A percentile compares a stretch with the other conserved stretches of the same genome.
phyloP scores from a whole-genome alignment of 2,888 invertebrate genomes.

The Megaustenia siamemsis region DNA sequence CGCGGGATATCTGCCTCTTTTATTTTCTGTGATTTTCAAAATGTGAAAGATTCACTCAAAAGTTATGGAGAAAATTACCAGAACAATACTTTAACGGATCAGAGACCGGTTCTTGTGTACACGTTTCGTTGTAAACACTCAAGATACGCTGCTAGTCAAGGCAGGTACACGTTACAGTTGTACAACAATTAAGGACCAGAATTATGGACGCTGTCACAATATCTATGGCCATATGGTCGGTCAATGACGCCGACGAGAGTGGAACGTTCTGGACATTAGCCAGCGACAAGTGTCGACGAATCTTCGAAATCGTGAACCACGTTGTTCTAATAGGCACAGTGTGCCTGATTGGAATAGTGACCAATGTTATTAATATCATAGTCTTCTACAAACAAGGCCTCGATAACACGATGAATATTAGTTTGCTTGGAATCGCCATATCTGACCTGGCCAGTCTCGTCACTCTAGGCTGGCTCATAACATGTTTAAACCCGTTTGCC shows the following conservation, averaged over 20 bases:
- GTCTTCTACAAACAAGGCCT: slow-evolving; percentile 17
- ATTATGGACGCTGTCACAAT: not conserved
- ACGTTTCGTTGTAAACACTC: too few species aligned
- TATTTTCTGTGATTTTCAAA: too few species aligned
- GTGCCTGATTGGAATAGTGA: not conserved
- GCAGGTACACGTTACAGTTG: too few species aligned
- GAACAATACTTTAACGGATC: too few species aligned
- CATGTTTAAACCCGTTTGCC: not conserved
- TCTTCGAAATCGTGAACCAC: slow-evolving; percentile 1
- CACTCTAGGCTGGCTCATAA: not conserved
- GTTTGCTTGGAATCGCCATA: not conserved
- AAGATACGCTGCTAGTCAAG: too few species aligned
- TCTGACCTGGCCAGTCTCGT: slow-evolving; percentile 11
- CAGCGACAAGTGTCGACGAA: not conserved
- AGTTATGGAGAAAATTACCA: too few species aligned
- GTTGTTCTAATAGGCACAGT: not conserved
- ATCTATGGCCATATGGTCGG: not conserved
- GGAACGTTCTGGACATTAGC: not conserved
- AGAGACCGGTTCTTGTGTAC: too few species aligned
- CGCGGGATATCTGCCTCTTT: too few species aligned
- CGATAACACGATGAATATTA: slow-evolving; percentile 2
- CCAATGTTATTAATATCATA: slow-evolving; percentile 1
- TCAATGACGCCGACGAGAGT: not conserved
- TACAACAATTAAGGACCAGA: not conserved
- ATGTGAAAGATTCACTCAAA: too few species aligned